phyloP scores from a whole-genome alignment of 2,113 vertebrate genomes.

The Caranx melampygus region DNA sequence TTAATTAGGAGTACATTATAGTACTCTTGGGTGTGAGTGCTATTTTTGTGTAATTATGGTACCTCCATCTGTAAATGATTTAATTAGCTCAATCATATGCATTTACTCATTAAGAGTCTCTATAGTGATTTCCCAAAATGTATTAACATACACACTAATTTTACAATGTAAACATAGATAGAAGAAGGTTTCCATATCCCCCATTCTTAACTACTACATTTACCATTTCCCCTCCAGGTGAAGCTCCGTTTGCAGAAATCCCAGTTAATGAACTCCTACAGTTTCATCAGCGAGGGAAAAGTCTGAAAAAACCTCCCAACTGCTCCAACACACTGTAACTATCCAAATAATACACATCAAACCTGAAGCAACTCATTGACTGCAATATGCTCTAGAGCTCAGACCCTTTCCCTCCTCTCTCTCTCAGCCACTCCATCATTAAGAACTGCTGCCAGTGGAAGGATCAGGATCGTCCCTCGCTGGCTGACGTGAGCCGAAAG shows the following conservation, averaged over 20 bases:
- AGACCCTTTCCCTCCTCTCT: slow-evolving; percentile 11
- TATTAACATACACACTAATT: neutral
- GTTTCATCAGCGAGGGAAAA: slow-evolving; percentile 88
- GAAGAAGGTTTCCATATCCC: neutral
- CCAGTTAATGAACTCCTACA: slow-evolving; percentile 87
- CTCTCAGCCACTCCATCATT: slow-evolving; percentile 88
- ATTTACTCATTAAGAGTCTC: neutral
- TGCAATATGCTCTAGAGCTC: neutral
- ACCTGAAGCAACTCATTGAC: neutral
- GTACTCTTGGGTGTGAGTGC: neutral
- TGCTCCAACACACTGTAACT: slow-evolving; percentile 89
- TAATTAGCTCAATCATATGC: neutral
- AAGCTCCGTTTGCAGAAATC: slow-evolving; percentile 92
- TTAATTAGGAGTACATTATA: neutral
- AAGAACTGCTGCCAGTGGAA: slow-evolving; percentile 92
- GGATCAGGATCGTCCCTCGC: slow-evolving; percentile 81
- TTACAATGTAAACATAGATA: neutral
- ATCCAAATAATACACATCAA: neutral
- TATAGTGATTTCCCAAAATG: neutral
- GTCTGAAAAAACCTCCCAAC: slow-evolving; percentile 87
- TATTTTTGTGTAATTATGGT: neutral
- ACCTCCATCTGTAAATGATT: neutral
- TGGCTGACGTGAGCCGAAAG: slow-evolving; percentile 80
- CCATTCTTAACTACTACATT: neutral
- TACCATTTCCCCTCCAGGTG: slow-evolving; percentile 80